Base-by-base conservation (phyloP, 1,140 invertebrate genomes). In the Drosophila funebris region DNA sequence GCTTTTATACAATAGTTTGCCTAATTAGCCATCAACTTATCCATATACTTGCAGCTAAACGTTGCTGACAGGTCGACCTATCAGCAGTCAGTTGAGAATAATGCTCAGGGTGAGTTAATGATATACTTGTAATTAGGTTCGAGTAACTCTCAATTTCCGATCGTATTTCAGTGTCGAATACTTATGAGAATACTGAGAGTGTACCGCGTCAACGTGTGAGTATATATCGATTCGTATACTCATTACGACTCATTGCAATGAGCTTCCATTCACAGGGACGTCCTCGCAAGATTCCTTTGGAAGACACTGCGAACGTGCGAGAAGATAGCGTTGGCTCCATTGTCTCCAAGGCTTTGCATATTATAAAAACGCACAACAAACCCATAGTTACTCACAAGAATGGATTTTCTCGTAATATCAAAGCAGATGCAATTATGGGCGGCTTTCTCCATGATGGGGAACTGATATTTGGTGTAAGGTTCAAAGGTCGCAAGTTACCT, bases 401-500 rank as follows among this genome's bases (percentile, higher is more conserved):
- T 16, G 64, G 64, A 7, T 68, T 68, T 9, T 4, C 13, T 0
- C 64, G 64, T 13, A 14, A 16, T 5, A 43, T 68, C 2, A 68
- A 61, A 44, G 43, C 56, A 8, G 64, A 68, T 14, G 2, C 6
- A 0, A 31, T 68, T 20, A 9, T 68, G 0, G 16, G 14, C 14
- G 33, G n/a, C 14, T 68, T 68, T 5, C 9, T 0, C 0, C 6
- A 50, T 0, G 9, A 29, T 0, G 33, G 9, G 3, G 2, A 39
- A 2, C 18, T 60, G 5, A 1, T 41, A 5, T 33, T 68, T 8
- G n/a, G 18, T 1, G 8, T 68, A 0, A 33, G 44, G 1, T 68
- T 68, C 24, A 68, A 68, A 16, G 39, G 29, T 8, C 54, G 64
- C 33, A 68, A 68, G 16, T 8, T 52, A 2, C 64, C 64, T 0